phyloP scores from a whole-genome alignment of 2,113 vertebrate species.

The Scopus umbretta region DNA sequence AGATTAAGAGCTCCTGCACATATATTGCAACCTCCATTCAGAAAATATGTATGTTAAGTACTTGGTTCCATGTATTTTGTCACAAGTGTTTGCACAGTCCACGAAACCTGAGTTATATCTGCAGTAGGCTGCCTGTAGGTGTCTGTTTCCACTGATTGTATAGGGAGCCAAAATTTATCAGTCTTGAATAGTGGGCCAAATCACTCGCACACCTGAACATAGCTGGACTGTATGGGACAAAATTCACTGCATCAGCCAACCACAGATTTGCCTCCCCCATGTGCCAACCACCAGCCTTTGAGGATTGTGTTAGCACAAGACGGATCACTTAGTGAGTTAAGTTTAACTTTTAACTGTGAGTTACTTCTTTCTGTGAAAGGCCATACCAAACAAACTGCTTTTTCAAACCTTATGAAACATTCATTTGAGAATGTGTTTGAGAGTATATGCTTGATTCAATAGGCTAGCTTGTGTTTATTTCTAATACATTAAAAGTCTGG shows the following conservation, averaged over 20 bases:
- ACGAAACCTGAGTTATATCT: background rate
- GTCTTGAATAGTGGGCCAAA: background rate
- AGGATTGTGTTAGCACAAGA: background rate
- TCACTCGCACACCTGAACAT: background rate
- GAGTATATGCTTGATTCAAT: background rate
- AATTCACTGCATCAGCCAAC: background rate
- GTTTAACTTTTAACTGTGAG: background rate
- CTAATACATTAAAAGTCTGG: background rate
- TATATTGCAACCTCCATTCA: background rate
- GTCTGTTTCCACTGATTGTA: background rate
- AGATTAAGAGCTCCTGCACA: background rate
- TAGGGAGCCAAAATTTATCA: background rate
- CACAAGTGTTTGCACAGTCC: background rate
- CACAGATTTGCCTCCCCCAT: background rate
- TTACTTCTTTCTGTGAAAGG: background rate
- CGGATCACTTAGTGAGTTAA: background rate
- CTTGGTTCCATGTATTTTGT: background rate
- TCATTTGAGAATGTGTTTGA: background rate
- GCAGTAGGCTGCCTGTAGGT: background rate
- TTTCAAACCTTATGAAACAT: background rate
- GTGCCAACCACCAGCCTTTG: background rate
- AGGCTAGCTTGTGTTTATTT: background rate
- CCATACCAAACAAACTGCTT: background rate
- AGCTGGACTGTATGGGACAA: background rate
- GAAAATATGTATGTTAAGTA: background rate